Evolutionary conservation across 2,113 vertebrate species (phyloP), one percentile per base, ranked within the genome.

Genomic region (Tragelaphus buxtoni): DNA sequence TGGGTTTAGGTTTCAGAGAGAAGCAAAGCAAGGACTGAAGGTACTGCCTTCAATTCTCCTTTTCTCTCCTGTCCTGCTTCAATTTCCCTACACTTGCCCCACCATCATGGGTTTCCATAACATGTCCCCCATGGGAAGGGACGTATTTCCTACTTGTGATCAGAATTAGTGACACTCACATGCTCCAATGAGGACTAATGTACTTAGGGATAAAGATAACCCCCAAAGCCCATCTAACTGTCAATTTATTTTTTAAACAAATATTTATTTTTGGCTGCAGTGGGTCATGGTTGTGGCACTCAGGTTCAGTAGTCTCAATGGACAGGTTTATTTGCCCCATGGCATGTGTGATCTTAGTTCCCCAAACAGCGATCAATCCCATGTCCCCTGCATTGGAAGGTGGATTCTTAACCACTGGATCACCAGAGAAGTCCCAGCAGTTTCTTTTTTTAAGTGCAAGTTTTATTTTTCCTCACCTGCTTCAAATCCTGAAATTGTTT

Each of bases 1-100:
- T 95, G 87, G 56, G n/a, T 69, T 95, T 93, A 47, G 51, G 80
- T 94, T 90, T 95, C 74, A 45, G 55, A 89, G 12, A 90, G 55
- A 90, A 96, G 69, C 35, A 65, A 90, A 96, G 39, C 12, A 49
- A 32, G 18, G n/a, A 26, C 32, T 63, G n/a, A 10, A 80, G 30
- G 8, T 82, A 32, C 69, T 47, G 24, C 47, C 45, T 74, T 74
- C 39, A 74, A 12, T 79, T 91, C 28, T 83, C 60, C 32, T 92
- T 42, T 42, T 5, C 39, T 49, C 5, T 32, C 58, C 28, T 79
- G 26, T 30, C 28, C 53, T 51, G 45, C 17, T 63, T 20, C 39
- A 72, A 3, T 55, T 56, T 80, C 49, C 55, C 45, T 72, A 26
- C 3, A 9, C 16, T 28, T 8, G n/a, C n/a, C 45, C 58, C 42